These are phyloP conservation scores for Caenorhabditis doughertyi DNA, from an alignment of 2,888 invertebrate genomes.

Conservation along the genomic window DNA sequence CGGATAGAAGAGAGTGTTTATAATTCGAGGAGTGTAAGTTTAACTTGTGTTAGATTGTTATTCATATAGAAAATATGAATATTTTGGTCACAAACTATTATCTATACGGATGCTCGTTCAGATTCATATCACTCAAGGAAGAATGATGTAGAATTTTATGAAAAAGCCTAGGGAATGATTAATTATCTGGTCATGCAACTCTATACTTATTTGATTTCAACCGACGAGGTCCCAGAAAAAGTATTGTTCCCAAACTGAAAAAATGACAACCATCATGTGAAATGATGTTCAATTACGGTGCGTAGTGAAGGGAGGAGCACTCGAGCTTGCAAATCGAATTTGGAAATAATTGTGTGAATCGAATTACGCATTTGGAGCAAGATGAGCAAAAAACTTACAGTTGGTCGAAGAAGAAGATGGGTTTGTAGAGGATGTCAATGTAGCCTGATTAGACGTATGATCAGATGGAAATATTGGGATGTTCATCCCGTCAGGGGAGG, in stretches of 20 bases:
- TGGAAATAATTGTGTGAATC: constrained; percentile 37
- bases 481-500: constrained; percentile 20
- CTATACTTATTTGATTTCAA: too few relatives aligned
- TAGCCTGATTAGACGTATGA: not conserved
- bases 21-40: too few relatives aligned
- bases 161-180: too few relatives aligned
- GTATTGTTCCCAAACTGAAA: too few relatives aligned
- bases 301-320: constrained; percentile 2
- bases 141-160: too few relatives aligned
- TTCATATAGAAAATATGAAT: too few relatives aligned
- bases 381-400: constrained; percentile 8
- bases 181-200: too few relatives aligned
- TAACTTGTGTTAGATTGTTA: too few relatives aligned
- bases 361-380: constrained; percentile 2
- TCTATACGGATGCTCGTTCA: too few relatives aligned
- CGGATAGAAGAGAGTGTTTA: too few relatives aligned
- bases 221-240: not conserved
- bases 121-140: too few relatives aligned
- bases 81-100: too few relatives aligned
- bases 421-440: not conserved
- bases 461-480: constrained; percentile 1
- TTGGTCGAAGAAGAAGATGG: constrained; percentile 13
- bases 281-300: constrained; percentile 51
- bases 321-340: constrained; percentile 51
- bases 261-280: constrained; percentile 1